phyloP scores from a whole-genome alignment of 2,888 invertebrate species.

The Hemistola chrysoprasaria region DNA sequence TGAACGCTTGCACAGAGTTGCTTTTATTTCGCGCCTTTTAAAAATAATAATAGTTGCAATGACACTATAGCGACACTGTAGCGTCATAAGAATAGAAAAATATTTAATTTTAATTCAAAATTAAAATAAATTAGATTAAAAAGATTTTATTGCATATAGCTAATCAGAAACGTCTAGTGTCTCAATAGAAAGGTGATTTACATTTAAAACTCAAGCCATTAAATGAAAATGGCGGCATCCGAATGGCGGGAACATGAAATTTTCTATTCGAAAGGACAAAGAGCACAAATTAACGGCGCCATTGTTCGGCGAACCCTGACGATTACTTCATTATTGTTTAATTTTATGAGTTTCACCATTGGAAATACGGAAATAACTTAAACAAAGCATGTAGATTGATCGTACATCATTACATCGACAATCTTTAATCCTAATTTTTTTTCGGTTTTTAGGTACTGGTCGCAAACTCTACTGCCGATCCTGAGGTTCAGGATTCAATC shows the following conservation, averaged over 20 bases:
- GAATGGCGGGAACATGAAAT: slow-evolving; percentile 70
- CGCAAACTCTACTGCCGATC: too few species aligned
- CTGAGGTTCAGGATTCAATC: too few species aligned
- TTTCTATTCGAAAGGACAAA: slow-evolving; percentile 77
- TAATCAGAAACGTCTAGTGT: slow-evolving; percentile 38
- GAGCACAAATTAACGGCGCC: slow-evolving; percentile 71
- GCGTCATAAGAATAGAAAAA: too few species aligned
- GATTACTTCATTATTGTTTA: slow-evolving; percentile 77
- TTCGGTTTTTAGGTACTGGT: too few species aligned
- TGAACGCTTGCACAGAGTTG: not conserved
- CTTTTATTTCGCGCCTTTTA: not conserved
- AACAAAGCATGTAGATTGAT: too few species aligned
- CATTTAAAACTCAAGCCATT: slow-evolving; percentile 69
- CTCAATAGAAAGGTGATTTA: slow-evolving; percentile 69
- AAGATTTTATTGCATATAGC: slow-evolving; percentile 35
- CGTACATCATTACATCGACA: slow-evolving; percentile 15
- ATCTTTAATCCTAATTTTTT: slow-evolving; percentile 1
- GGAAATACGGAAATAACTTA: slow-evolving; percentile 15
- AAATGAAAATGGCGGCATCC: slow-evolving; percentile 65
- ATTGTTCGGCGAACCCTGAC: slow-evolving; percentile 64
- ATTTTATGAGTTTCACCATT: slow-evolving; percentile 58
- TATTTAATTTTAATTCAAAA: slow-evolving; percentile 14
- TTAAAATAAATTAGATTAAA: slow-evolving; percentile 28
- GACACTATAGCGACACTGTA: too few species aligned
- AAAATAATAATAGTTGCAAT: not conserved